phyloP scores from a whole-genome alignment of 2,113 vertebrate species.

The Rattus rattus region DNA sequence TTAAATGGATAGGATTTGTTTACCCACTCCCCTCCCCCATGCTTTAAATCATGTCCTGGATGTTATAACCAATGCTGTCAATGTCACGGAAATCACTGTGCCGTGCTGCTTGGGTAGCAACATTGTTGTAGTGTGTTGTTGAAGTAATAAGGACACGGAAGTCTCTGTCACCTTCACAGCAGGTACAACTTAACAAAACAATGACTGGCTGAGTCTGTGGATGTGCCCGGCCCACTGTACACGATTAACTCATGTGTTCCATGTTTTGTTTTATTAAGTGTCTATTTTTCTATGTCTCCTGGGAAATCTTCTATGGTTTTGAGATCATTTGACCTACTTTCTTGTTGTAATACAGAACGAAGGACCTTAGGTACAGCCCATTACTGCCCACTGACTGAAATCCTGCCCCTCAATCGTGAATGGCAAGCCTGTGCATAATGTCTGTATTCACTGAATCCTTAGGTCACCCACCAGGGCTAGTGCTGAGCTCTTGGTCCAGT shows the following conservation, averaged over 20 bases:
- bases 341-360: neutral
- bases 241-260: neutral
- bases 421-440: neutral
- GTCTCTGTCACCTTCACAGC: neutral
- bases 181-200: neutral
- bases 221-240: too few species aligned
- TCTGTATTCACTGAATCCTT: constrained; percentile 4
- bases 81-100: neutral
- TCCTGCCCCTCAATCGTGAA: constrained; percentile 52
- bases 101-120: neutral
- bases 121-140: too few species aligned
- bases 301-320: neutral
- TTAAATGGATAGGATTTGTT: neutral
- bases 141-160: neutral
- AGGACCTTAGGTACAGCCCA: neutral
- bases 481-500: constrained; percentile 48
- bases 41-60: neutral
- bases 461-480: constrained; percentile 47
- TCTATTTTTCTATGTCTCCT: constrained; percentile 2
- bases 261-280: neutral
- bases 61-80: neutral
- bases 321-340: constrained; percentile 18
- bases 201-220: neutral
- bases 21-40: neutral
- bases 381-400: constrained; percentile 39